Evolutionary conservation across 2,888 invertebrate species (phyloP).

Genomic region (Aspidiotus destructor): DNA sequence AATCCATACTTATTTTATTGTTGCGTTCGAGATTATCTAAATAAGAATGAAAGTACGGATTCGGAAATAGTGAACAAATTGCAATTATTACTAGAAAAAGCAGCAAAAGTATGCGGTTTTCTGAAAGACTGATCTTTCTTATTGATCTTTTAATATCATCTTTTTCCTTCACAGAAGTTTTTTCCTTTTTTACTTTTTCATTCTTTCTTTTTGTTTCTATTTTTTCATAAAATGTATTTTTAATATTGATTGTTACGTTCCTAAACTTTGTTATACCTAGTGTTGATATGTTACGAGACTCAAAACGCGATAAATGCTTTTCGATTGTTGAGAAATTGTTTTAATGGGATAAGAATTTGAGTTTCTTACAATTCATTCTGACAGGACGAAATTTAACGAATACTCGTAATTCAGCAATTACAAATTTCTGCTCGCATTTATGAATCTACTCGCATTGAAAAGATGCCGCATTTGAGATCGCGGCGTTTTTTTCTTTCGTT

Average conservation of each 20-base stretch:
- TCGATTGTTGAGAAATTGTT: too few relatives aligned
- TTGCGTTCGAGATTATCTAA: slow-evolving; percentile 7
- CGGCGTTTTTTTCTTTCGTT: too few relatives aligned
- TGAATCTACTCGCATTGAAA: too few relatives aligned
- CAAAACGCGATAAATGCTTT: too few relatives aligned
- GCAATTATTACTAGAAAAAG: not conserved
- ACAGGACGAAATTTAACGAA: too few relatives aligned
- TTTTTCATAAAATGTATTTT: not conserved
- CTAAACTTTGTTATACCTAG: too few relatives aligned
- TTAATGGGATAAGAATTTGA: too few relatives aligned
- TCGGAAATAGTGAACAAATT: not conserved
- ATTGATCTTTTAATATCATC: not conserved
- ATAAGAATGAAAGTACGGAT: slow-evolving; percentile 3
- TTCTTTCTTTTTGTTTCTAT: not conserved
- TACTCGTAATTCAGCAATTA: too few relatives aligned
- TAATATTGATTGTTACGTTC: not conserved
- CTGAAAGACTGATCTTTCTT: slow-evolving; percentile 16
- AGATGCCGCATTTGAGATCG: too few relatives aligned
- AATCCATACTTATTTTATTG: slow-evolving; percentile 20
- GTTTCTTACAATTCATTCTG: too few relatives aligned
- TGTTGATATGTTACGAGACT: too few relatives aligned
- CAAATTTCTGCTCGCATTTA: too few relatives aligned
- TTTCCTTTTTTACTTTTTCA: not conserved
- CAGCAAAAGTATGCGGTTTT: not conserved
- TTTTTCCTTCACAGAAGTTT: not conserved